A percentile compares a stretch with the other conserved stretches of the same genome.
Evolutionary conservation across 2,797 vertebrate genomes (phyloP).

Genomic region (Australoheros facetus): DNA sequence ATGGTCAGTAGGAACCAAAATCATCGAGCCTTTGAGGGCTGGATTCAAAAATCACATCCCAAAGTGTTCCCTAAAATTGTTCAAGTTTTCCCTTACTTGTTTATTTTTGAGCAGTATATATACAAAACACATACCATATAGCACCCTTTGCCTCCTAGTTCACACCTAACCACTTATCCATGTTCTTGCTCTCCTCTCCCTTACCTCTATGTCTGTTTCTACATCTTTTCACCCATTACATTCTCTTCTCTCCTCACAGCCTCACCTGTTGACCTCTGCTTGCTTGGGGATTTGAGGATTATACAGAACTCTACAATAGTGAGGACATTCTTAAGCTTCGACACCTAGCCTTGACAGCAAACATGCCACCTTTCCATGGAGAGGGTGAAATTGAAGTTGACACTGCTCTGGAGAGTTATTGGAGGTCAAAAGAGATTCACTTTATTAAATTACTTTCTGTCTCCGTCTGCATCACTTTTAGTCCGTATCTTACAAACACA

Average conservation of each 20-base stretch:
- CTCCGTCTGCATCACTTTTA: slow-evolving; percentile 16
- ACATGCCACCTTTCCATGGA: slow-evolving; percentile 27
- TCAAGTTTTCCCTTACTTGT: no score
- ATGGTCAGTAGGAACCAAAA: neutral
- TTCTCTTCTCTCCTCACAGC: neutral
- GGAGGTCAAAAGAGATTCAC: slow-evolving; percentile 66
- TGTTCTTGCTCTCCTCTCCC: neutral
- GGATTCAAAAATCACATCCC: neutral
- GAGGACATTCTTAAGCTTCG: slow-evolving; percentile 19
- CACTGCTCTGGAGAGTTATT: slow-evolving; percentile 54
- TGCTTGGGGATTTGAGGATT: slow-evolving; percentile 38
- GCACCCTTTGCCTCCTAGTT: neutral
- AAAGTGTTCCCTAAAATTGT: neutral
- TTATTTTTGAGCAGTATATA: no score
- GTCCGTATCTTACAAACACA: neutral
- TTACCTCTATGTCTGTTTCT: neutral
- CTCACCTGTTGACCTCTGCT: slow-evolving; percentile 20
- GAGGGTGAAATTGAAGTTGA: slow-evolving; percentile 67
- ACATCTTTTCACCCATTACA: slow-evolving; percentile 19
- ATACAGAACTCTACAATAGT: slow-evolving; percentile 18
- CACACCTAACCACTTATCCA: neutral
- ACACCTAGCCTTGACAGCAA: slow-evolving; percentile 37
- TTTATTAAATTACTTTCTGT: slow-evolving; percentile 58
- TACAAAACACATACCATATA: neutral
- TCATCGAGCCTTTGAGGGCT: neutral